Percentiles rank a stretch among this genome's conserved stretches.
Evolutionary conservation across 2,113 vertebrate species (phyloP).

Genomic region (Toxostoma redivivum): DNA sequence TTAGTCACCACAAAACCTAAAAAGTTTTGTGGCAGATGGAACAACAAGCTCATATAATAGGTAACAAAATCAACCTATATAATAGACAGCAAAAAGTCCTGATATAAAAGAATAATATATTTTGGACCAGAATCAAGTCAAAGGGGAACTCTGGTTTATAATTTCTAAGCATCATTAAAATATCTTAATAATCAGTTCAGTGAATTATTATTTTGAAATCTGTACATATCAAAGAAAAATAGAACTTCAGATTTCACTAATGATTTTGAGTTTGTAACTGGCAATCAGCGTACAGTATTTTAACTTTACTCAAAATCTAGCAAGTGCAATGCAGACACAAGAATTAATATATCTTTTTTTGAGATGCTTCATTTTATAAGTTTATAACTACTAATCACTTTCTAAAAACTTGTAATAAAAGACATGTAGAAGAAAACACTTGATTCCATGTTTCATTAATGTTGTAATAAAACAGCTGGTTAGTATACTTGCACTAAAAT

Average conservation of each 20-base stretch:
- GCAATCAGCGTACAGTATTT: neutral
- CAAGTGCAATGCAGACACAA: neutral
- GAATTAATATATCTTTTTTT: neutral
- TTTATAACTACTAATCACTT: neutral
- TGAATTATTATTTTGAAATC: neutral
- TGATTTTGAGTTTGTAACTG: neutral
- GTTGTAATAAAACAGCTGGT: neutral
- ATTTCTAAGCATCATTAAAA: neutral
- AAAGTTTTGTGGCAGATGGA: neutral
- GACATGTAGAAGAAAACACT: neutral
- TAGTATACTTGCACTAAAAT: neutral
- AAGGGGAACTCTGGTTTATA: neutral
- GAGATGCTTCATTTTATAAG: neutral
- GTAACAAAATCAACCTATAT: neutral
- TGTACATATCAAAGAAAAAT: neutral
- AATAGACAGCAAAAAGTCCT: neutral
- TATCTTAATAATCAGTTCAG: neutral
- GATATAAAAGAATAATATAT: neutral
- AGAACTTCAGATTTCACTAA: neutral
- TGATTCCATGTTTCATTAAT: neutral
- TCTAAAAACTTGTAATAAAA: neutral
- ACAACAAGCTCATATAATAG: neutral
- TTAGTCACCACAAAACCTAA: neutral
- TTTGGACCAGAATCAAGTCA: neutral
- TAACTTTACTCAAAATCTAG: neutral